These are phyloP conservation scores for Desmodus rotundus DNA, from an alignment of 2,113 vertebrate species.

Conservation along the genomic window DNA sequence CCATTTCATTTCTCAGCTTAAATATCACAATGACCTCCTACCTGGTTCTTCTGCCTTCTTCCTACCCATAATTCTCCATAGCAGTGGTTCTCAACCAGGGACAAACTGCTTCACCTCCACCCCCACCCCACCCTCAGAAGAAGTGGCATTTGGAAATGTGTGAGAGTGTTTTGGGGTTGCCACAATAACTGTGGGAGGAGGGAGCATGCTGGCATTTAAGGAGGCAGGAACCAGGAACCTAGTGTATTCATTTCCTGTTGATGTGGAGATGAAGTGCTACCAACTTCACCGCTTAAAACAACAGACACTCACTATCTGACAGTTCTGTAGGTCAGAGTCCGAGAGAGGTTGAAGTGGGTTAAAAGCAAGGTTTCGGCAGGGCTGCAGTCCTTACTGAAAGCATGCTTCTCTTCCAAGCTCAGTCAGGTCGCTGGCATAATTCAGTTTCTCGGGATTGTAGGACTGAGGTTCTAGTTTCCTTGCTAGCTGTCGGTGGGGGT, in stretches of 20 bases:
- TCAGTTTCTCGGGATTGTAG: neutral
- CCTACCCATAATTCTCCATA: neutral
- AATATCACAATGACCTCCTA: neutral
- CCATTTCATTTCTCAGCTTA: neutral
- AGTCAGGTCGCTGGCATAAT: neutral
- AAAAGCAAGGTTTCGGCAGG: neutral
- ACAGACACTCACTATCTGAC: neutral
- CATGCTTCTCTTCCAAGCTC: neutral
- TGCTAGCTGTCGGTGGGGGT: neutral
- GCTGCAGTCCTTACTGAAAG: neutral
- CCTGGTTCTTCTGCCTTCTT: neutral
- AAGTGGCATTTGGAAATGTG: neutral
- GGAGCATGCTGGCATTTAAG: neutral
- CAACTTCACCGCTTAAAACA: neutral
- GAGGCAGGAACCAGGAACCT: neutral
- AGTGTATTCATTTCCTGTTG: neutral
- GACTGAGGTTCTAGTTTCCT: neutral
- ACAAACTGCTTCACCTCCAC: neutral
- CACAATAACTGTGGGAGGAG: rapidly evolving
- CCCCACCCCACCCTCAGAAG: neutral
- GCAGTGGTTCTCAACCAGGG: neutral
- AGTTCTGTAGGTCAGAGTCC: neutral
- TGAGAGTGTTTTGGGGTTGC: neutral
- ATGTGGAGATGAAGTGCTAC: neutral
- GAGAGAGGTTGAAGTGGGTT: neutral